phyloP scores from a whole-genome alignment of 2,113 vertebrate genomes.

The Gila orcuttii region DNA sequence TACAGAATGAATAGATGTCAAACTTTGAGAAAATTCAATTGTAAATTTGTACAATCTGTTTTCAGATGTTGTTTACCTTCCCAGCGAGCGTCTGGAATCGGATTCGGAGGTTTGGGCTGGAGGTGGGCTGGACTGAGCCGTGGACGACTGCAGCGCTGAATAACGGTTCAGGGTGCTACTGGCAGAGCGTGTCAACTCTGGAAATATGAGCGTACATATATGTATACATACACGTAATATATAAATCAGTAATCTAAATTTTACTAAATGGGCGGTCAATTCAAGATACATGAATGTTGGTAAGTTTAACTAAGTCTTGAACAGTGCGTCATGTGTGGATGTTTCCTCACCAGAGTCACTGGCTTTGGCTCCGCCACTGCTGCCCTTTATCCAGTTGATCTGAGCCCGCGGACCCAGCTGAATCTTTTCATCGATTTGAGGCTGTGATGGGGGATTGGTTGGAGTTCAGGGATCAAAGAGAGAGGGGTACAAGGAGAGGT shows the following conservation, averaged over 20 bases:
- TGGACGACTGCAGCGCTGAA: constrained; percentile 85
- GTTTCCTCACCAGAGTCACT: constrained; percentile 86
- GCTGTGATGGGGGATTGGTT: constrained; percentile 72
- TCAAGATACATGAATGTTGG: neutral
- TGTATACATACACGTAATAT: neutral
- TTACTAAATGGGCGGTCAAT: neutral
- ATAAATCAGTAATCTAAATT: neutral
- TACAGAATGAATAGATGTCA: neutral
- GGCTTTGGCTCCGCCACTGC: constrained; percentile 96
- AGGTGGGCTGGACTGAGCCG: constrained; percentile 76
- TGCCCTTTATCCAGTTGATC: constrained; percentile 96
- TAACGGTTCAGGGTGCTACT: constrained; percentile 91
- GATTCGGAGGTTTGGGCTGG: constrained; percentile 80
- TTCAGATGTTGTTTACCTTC: constrained; percentile 75
- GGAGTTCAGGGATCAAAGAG: neutral
- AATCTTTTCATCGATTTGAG: constrained; percentile 98
- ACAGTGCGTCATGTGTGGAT: neutral
- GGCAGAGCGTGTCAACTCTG: constrained; percentile 87
- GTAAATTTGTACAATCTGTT: neutral
- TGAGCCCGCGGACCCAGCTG: constrained; percentile 95
- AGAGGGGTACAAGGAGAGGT: too few relatives aligned
- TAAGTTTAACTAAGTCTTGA: too few relatives aligned
- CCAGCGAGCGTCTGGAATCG: constrained; percentile 86
- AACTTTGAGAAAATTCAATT: neutral
- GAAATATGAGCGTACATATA: neutral